These are phyloP conservation scores for Natrix natrix DNA, from an alignment of 2,797 vertebrate species.

Conservation along the genomic window DNA sequence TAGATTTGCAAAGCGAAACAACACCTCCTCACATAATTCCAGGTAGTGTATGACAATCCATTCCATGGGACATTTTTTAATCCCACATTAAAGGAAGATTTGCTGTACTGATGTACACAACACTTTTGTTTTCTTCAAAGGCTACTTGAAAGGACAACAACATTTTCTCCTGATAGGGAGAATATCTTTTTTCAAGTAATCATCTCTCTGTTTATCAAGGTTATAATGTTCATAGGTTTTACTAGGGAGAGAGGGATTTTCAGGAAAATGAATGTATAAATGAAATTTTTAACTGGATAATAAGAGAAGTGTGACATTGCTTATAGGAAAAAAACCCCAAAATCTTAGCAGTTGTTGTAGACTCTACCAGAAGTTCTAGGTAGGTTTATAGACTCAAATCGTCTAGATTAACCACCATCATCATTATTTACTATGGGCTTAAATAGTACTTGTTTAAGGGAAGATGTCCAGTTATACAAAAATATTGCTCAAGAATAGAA, in stretches of 20 bases:
- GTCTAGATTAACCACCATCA: neutral
- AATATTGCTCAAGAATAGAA: accelerated
- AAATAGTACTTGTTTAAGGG: neutral
- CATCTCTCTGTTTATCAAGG: neutral
- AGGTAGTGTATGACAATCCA: neutral
- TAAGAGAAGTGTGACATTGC: neutral
- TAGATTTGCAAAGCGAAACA: neutral
- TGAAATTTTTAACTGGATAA: neutral
- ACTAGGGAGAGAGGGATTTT: neutral
- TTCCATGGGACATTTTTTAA: neutral
- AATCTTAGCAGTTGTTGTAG: neutral
- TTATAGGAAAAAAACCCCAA: too few relatives aligned
- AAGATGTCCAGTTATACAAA: neutral
- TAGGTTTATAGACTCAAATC: neutral
- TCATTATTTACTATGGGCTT: neutral
- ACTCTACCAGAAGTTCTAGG: neutral
- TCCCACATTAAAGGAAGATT: neutral
- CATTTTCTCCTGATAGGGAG: neutral
- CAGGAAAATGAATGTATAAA: neutral
- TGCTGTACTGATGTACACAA: neutral
- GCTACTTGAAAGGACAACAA: neutral
- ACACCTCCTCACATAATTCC: neutral
- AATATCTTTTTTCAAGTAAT: neutral
- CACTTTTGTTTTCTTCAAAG: neutral
- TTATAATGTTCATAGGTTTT: neutral